These are phyloP conservation scores for Ophthalmolycus amberensis DNA, from an alignment of 2,113 vertebrate genomes.

Conservation along the genomic window DNA sequence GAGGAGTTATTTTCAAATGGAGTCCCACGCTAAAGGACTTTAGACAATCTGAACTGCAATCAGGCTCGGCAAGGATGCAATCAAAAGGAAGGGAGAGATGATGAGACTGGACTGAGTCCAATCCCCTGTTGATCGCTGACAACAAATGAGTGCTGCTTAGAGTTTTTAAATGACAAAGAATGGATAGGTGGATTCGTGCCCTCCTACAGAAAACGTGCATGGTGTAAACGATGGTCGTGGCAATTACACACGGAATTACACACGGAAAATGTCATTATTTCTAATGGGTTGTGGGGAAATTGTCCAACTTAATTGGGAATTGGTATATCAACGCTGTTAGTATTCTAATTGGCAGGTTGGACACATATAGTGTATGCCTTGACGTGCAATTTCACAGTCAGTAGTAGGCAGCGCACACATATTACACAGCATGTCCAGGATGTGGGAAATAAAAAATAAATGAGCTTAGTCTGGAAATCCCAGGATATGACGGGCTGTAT, in stretches of 20 bases:
- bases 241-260: conserved; percentile 28
- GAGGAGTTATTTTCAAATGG: conserved; percentile 53
- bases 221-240: conserved; percentile 21
- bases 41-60: conserved; percentile 62
- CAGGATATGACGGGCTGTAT: background rate
- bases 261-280: conserved; percentile 14
- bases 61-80: conserved; percentile 53
- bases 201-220: conserved; percentile 6
- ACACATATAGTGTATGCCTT: background rate
- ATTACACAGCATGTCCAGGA: background rate
- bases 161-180: conserved; percentile 56
- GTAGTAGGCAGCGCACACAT: background rate
- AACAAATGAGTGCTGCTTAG: conserved; percentile 61
- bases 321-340: conserved; percentile 14
- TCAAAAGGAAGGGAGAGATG: conserved; percentile 62
- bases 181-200: conserved; percentile 40
- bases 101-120: conserved; percentile 68
- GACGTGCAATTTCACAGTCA: conserved; percentile 8
- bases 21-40: conserved; percentile 31
- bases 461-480: background rate
- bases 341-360: conserved; percentile 8
- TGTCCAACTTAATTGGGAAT: conserved; percentile 11
- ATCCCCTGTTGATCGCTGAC: conserved; percentile 69
- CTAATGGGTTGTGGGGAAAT: conserved; percentile 11
- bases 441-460: background rate